Evolutionary conservation across 2,888 invertebrate species (phyloP).

Genomic region (Himalopsyche kuldschensis): DNA sequence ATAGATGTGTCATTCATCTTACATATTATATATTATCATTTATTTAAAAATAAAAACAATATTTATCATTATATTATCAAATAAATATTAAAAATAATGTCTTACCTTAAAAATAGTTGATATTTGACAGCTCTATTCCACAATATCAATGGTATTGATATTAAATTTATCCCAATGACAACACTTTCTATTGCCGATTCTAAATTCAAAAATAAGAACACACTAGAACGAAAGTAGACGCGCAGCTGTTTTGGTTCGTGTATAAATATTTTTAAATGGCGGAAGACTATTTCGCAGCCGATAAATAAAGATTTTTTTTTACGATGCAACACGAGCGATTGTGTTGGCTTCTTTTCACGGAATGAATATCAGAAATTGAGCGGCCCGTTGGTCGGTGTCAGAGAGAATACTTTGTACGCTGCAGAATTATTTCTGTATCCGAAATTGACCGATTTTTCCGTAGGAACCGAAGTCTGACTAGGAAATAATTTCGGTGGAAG

Average conservation of each 20-base stretch:
- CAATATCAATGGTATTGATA: no score
- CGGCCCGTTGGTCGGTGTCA: not conserved
- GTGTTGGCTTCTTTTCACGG: not conserved
- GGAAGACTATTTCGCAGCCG: not conserved
- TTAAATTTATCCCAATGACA: not conserved
- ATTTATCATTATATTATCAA: no score
- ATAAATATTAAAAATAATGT: no score
- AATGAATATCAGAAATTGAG: not conserved
- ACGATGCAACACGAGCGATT: not conserved
- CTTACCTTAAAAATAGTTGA: no score
- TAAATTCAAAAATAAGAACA: not conserved
- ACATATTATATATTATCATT: no score
- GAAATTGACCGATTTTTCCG: not conserved
- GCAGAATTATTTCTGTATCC: not conserved
- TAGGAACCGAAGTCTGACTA: not conserved
- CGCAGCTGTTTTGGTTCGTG: not conserved
- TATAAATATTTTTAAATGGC: not conserved
- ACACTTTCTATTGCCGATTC: not conserved
- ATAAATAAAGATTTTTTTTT: not conserved
- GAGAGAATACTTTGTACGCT: not conserved
- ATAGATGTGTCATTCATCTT: no score
- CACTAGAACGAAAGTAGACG: not conserved
- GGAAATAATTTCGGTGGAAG: not conserved
- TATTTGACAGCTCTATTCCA: no score
- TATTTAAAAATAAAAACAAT: no score